Conservation (phyloP, 1,140 invertebrate species). For the Oryctes rhinoceros region DNA sequence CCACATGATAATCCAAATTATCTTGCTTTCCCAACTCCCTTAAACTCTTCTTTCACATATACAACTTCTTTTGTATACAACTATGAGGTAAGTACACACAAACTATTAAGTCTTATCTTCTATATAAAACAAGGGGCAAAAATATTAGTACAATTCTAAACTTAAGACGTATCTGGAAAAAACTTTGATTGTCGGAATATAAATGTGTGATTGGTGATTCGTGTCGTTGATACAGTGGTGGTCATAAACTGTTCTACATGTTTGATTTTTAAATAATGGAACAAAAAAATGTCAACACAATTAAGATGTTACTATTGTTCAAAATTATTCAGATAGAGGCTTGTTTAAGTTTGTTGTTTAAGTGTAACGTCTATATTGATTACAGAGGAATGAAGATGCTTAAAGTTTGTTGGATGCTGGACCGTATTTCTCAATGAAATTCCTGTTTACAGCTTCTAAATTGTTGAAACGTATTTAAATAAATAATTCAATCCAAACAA, state of each 20-base stretch:
- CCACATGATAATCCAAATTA: conserved; percentile 42
- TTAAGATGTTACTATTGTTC: not conserved
- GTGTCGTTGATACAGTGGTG: not conserved
- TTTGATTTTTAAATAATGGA: conserved; percentile 10
- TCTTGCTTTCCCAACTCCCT: conserved; percentile 36
- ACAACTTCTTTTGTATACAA: not conserved
- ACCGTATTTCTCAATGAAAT: no score
- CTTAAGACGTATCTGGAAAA: not conserved
- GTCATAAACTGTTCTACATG: not conserved
- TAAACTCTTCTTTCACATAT: conserved; percentile 18
- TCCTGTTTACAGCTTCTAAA: no score
- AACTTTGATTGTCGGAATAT: conserved; percentile 16
- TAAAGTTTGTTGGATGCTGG: no score
- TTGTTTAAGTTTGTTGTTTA: no score
- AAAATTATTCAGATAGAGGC: conserved; percentile 1
- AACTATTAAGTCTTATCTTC: not conserved
- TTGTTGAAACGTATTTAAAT: no score
- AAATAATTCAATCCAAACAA: no score
- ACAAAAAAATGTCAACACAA: conserved; percentile 30
- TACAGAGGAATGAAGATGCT: no score
- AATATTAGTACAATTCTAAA: conserved; percentile 17
- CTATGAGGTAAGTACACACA: not conserved
- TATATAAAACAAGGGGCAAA: conserved; percentile 22
- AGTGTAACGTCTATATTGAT: no score
- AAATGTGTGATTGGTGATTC: not conserved